These are phyloP conservation scores for Mythimna ferrago DNA, from an alignment of 2,888 invertebrate genomes.

Conservation along the genomic window DNA sequence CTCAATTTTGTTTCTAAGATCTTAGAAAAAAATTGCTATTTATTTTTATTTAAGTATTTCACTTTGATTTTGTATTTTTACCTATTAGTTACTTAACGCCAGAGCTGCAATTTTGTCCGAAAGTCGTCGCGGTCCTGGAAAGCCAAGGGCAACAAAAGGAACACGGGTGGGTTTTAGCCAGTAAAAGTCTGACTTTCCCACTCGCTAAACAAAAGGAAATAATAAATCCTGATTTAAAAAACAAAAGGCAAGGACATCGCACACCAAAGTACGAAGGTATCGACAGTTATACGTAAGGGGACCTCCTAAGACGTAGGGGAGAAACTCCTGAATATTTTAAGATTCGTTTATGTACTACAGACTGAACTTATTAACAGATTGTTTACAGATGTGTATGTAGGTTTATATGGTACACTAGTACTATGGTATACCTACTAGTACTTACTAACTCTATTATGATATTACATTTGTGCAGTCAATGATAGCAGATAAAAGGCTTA, in stretches of 20 bases:
- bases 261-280: neutral
- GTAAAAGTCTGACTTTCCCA: no score
- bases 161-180: no score
- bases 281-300: slow-evolving; percentile 51
- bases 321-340: slow-evolving; percentile 80
- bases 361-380: slow-evolving; percentile 57
- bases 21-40: no score
- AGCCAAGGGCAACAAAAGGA: no score
- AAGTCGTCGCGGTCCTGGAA: no score
- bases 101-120: no score
- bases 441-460: neutral
- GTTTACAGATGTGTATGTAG: neutral
- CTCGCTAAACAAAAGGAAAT: no score
- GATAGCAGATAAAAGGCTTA: no score
- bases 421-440: no score
- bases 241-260: neutral
- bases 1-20: neutral
- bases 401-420: neutral
- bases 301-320: slow-evolving; percentile 57
- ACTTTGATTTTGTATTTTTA: neutral
- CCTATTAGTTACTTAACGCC: no score
- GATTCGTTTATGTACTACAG: slow-evolving; percentile 63
- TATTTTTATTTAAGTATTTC: neutral
- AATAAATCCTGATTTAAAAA: neutral
- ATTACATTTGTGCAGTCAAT: neutral